phyloP scores from a whole-genome alignment of 2,888 invertebrate genomes.

The Amphipoea oculea region DNA sequence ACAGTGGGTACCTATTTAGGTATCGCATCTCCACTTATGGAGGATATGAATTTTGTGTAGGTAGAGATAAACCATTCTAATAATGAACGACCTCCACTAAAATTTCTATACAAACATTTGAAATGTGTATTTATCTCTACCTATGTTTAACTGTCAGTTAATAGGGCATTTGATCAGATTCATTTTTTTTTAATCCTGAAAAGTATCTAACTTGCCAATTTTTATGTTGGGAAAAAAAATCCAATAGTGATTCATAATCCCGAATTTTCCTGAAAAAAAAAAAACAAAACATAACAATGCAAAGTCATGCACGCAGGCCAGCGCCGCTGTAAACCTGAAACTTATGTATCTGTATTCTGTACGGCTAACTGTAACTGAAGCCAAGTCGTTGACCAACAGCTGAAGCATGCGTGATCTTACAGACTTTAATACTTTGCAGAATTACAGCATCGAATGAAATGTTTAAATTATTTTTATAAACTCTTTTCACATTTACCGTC shows the following conservation, averaged over 20 bases:
- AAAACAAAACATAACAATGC: not conserved
- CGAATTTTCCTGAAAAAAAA: not conserved
- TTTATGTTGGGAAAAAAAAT: not conserved
- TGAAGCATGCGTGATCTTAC: not conserved
- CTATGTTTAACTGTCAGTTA: not conserved
- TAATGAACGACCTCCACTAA: no score
- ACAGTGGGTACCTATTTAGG: not conserved
- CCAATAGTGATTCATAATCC: not conserved
- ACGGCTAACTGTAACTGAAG: constrained; percentile 43
- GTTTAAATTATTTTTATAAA: not conserved
- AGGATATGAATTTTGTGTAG: not conserved
- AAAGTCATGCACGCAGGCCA: constrained; percentile 20
- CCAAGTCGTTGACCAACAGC: constrained; percentile 43
- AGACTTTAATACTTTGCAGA: not conserved
- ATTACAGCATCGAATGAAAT: not conserved
- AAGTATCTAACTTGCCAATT: not conserved
- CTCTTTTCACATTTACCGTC: not conserved
- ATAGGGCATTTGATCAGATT: not conserved
- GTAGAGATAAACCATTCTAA: no score
- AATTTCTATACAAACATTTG: no score
- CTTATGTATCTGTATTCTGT: constrained; percentile 37
- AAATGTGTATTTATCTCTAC: no score
- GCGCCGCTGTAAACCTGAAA: constrained; percentile 22
- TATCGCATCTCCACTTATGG: not conserved
- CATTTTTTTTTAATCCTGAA: no score